Percentiles rank a stretch among this genome's conserved stretches.
Evolutionary conservation across 2,888 invertebrate species (phyloP).

Genomic region (Latrodectus hesperus): DNA sequence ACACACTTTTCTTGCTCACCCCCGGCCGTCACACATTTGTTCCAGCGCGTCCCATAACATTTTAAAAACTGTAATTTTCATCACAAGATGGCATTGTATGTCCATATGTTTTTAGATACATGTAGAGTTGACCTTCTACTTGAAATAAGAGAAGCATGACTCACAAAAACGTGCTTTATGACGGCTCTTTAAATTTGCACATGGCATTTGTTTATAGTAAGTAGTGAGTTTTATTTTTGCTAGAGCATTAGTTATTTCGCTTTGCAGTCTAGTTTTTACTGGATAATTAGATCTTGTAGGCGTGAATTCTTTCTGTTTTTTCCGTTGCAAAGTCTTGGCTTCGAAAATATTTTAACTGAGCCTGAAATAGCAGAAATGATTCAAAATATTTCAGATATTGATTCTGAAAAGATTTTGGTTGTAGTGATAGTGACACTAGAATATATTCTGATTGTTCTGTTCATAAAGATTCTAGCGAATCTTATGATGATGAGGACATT

Average conservation of each 20-base stretch:
- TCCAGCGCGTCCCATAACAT: background rate
- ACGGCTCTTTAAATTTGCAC: background rate
- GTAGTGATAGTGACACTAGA: conserved; percentile 18
- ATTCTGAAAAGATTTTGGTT: background rate
- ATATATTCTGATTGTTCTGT: conserved; percentile 10
- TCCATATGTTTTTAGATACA: background rate
- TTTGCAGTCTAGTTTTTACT: background rate
- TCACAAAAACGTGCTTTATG: too few species aligned
- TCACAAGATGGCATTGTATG: background rate
- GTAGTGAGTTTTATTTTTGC: background rate
- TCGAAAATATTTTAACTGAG: conserved; percentile 11
- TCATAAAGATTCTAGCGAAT: conserved; percentile 20
- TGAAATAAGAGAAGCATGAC: too few species aligned
- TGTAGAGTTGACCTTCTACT: too few species aligned
- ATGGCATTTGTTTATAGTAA: too few species aligned
- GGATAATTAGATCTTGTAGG: background rate
- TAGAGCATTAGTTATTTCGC: conserved; percentile 12
- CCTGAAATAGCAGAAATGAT: conserved; percentile 18
- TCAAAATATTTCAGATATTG: background rate
- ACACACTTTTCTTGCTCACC: background rate
- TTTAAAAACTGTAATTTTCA: background rate
- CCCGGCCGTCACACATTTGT: conserved; percentile 3
- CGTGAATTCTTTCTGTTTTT: conserved; percentile 9
- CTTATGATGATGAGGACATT: conserved; percentile 14
- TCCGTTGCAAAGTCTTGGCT: background rate